phyloP scores from a whole-genome alignment of 2,888 invertebrate species.

The Epistrophella euchroma region DNA sequence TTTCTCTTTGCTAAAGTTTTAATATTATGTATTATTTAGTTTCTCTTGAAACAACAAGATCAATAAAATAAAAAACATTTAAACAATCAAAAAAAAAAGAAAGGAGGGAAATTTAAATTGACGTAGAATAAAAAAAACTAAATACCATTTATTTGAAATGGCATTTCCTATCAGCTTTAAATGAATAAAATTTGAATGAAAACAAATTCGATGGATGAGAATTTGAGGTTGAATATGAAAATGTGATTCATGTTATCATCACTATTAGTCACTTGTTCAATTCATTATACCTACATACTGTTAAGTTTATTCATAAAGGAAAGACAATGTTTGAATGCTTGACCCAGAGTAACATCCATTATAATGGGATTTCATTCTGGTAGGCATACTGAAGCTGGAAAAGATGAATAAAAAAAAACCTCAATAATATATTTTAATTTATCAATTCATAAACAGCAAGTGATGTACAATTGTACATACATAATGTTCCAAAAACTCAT shows the following conservation, averaged over 20 bases:
- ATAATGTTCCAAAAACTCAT: neutral
- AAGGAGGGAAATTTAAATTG: neutral
- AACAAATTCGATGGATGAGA: conserved; percentile 28
- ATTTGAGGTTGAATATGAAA: conserved; percentile 1
- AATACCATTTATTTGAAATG: neutral
- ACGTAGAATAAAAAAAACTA: neutral
- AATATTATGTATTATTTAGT: neutral
- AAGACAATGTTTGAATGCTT: neutral
- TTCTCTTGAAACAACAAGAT: conserved; percentile 3
- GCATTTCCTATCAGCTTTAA: conserved; percentile 4
- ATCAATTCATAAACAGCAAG: neutral
- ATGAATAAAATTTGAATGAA: neutral
- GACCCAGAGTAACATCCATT: neutral
- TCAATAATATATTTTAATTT: neutral
- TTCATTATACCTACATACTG: too few species aligned
- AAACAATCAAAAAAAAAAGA: neutral
- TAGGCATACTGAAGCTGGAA: neutral
- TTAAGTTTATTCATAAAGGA: neutral
- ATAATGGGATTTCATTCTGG: neutral
- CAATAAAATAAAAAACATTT: neutral
- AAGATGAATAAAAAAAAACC: too few species aligned
- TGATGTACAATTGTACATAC: too few species aligned
- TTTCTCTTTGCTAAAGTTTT: neutral
- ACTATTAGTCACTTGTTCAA: conserved; percentile 2
- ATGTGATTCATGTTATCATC: conserved; percentile 25